phyloP scores from a whole-genome alignment of 2,888 invertebrate species.

The Steromphala cineraria region DNA sequence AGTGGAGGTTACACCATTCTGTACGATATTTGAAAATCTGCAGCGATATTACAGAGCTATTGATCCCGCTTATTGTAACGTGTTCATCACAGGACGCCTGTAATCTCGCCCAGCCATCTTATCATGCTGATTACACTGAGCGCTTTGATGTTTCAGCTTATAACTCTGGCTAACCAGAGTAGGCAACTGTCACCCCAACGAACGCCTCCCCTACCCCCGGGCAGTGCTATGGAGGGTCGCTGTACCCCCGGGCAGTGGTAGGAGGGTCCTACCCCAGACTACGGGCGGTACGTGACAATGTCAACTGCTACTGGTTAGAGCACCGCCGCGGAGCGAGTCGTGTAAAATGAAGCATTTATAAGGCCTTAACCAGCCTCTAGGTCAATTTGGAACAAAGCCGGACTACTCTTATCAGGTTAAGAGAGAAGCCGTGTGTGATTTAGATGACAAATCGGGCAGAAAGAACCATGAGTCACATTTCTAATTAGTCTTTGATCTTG shows the following conservation, averaged over 20 bases:
- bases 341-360: constrained; percentile 9
- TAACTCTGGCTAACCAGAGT: neutral
- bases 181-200: neutral
- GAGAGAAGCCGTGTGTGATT: constrained; percentile 11
- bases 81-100: neutral
- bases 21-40: neutral
- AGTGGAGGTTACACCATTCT: neutral
- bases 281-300: neutral
- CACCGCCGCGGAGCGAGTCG: neutral
- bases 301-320: neutral
- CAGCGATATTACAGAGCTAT: neutral
- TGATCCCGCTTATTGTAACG: neutral
- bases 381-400: constrained; percentile 1
- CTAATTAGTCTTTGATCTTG: constrained; percentile 15
- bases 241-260: too few species aligned
- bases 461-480: constrained; percentile 9
- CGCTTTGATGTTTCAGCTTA: neutral
- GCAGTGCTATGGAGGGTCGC: too few species aligned
- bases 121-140: neutral
- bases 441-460: neutral
- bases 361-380: neutral
- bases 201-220: neutral
- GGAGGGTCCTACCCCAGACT: neutral
- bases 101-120: neutral
- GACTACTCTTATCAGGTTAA: constrained; percentile 9